Evolutionary conservation across 2,888 invertebrate genomes (phyloP).

Genomic region (Synanthedon myopaeformis): DNA sequence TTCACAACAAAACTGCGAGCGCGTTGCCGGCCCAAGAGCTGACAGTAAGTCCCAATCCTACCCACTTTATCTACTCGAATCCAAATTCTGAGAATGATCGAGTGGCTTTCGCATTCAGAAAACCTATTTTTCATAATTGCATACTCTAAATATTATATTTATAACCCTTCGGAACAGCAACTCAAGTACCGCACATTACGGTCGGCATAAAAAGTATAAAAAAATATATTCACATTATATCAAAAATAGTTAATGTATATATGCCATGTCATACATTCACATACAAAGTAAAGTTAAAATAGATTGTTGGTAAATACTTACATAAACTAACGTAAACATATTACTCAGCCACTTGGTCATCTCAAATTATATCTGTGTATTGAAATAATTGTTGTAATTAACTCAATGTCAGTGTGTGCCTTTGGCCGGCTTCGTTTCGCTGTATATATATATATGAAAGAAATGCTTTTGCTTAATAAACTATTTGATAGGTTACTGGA

Average conservation of each 20-base stretch:
- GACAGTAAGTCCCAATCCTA: constrained; percentile 40
- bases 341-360: not conserved
- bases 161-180: too few relatives aligned
- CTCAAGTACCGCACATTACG: too few relatives aligned
- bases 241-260: too few relatives aligned
- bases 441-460: not conserved
- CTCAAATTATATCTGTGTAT: not conserved
- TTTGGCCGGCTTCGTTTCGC: constrained; percentile 62
- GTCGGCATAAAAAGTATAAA: too few relatives aligned
- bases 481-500: too few relatives aligned
- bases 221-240: too few relatives aligned
- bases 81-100: too few relatives aligned
- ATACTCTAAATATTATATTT: not conserved
- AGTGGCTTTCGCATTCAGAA: too few relatives aligned
- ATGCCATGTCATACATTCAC: too few relatives aligned
- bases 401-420: constrained; percentile 10
- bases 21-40: constrained; percentile 60
- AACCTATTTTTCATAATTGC: not conserved
- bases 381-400: not conserved
- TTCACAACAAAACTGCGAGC: constrained; percentile 46
- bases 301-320: too few relatives aligned
- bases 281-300: too few relatives aligned
- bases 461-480: not conserved
- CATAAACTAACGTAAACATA: not conserved
- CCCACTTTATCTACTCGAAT: not conserved